phyloP scores from a whole-genome alignment of 1,140 invertebrate genomes.

The Brachionus paranguensis region DNA sequence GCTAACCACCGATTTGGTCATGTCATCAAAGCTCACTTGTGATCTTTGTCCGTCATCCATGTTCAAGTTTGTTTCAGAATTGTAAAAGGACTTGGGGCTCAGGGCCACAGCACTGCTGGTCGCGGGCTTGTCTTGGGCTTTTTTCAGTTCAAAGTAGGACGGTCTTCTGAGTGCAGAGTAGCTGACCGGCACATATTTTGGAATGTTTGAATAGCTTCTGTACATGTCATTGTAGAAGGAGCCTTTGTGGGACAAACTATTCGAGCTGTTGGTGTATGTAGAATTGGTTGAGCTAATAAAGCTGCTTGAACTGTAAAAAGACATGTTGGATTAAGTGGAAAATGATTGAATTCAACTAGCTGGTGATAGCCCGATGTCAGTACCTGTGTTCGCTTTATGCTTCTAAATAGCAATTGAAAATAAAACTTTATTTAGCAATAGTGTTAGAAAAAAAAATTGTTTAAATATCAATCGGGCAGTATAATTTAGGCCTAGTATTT shows the following conservation, averaged over 20 bases:
- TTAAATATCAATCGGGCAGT: conserved; percentile 7
- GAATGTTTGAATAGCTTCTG: conserved; percentile 18
- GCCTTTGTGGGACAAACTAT: background rate
- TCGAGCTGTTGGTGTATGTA: background rate
- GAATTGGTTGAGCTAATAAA: conserved; percentile 2
- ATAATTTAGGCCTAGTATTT: background rate
- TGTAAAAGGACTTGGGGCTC: background rate
- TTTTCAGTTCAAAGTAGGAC: background rate
- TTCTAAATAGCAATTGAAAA: background rate
- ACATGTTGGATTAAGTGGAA: background rate
- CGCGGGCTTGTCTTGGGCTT: background rate
- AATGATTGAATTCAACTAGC: background rate
- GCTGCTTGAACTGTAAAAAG: conserved; percentile 20
- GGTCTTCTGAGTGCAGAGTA: background rate
- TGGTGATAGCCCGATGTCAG: background rate
- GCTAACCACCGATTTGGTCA: background rate
- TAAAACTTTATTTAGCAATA: background rate
- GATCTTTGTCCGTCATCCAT: conserved; percentile 5
- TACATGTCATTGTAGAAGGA: conserved; percentile 23
- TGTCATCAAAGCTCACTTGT: background rate
- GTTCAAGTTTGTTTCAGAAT: conserved; percentile 5
- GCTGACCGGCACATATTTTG: background rate
- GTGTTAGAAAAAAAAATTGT: background rate
- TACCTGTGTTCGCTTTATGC: background rate
- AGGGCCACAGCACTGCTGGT: background rate